phyloP scores from a whole-genome alignment of 2,797 vertebrate genomes.

The Discoglossus pictus region DNA sequence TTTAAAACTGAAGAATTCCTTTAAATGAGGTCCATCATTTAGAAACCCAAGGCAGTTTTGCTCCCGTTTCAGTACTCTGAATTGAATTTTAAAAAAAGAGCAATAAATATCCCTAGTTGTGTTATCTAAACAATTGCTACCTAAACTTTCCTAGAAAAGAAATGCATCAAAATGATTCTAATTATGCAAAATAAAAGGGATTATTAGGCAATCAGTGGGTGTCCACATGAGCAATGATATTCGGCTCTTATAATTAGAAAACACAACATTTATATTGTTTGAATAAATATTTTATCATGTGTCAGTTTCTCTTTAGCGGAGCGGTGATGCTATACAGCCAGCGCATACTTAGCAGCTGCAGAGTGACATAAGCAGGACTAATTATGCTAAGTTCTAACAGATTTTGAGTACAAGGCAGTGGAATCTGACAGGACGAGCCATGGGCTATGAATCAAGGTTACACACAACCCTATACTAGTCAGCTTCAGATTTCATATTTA shows the following conservation, averaged over 20 bases:
- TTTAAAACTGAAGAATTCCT: no score
- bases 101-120: not conserved
- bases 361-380: conserved; percentile 62
- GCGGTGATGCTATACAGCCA: conserved; percentile 52
- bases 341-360: conserved; percentile 66
- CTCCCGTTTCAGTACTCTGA: no score
- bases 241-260: conserved; percentile 74
- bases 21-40: no score
- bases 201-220: not conserved
- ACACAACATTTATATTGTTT: conserved; percentile 69
- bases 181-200: conserved; percentile 19
- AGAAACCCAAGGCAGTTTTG: no score
- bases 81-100: not conserved
- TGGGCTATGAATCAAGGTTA: conserved; percentile 70
- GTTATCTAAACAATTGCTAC: conserved; percentile 47
- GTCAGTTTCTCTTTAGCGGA: conserved; percentile 69
- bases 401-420: conserved; percentile 57
- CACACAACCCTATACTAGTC: conserved; percentile 47
- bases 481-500: conserved; percentile 29
- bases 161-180: conserved; percentile 23
- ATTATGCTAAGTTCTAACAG: conserved; percentile 68
- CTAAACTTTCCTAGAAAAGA: conserved; percentile 37
- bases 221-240: conserved; percentile 56
- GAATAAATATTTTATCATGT: conserved; percentile 85
- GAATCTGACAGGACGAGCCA: conserved; percentile 69